Evolutionary conservation across 64 coral and sea anemone genomes (phyloP).

Genomic region (Dendrophyllia cribrosa): DNA sequence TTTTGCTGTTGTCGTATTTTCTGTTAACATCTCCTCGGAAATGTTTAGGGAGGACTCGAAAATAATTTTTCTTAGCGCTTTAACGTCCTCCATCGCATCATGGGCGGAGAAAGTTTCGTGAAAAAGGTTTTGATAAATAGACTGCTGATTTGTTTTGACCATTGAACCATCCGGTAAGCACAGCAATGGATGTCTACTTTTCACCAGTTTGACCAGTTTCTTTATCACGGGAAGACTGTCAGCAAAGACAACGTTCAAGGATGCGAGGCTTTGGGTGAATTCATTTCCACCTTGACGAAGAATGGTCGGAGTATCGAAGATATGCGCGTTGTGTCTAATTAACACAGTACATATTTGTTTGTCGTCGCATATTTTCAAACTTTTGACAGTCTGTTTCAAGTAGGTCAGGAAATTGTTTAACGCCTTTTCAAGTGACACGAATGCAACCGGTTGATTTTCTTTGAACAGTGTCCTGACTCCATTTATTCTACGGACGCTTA

Average conservation of each 20-base stretch:
- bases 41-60: not conserved
- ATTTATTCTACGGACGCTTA: conserved; percentile 27
- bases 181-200: conserved; percentile 28
- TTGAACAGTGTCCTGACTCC: conserved; percentile 32
- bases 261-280: conserved; percentile 8
- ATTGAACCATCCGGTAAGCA: not conserved
- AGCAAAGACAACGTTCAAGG: conserved; percentile 8
- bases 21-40: conserved; percentile 6
- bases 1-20: not conserved
- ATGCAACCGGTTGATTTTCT: conserved; percentile 24
- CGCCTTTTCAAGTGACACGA: conserved; percentile 14
- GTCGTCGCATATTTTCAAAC: not conserved
- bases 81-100: not conserved
- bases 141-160: conserved; percentile 3
- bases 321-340: conserved; percentile 23
- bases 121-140: conserved; percentile 24
- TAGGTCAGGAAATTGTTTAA: conserved; percentile 22
- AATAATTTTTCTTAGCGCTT: not conserved
- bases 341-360: conserved; percentile 8
- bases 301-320: conserved; percentile 35
- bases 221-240: conserved; percentile 56
- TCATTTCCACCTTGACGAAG: conserved; percentile 8
- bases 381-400: conserved; percentile 1
- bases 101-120: not conserved
- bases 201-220: conserved; percentile 23